Percentiles rank a stretch among this genome's conserved stretches.
Evolutionary conservation across 2,888 invertebrate genomes (phyloP).

Genomic region (Dexiosoma caninum): DNA sequence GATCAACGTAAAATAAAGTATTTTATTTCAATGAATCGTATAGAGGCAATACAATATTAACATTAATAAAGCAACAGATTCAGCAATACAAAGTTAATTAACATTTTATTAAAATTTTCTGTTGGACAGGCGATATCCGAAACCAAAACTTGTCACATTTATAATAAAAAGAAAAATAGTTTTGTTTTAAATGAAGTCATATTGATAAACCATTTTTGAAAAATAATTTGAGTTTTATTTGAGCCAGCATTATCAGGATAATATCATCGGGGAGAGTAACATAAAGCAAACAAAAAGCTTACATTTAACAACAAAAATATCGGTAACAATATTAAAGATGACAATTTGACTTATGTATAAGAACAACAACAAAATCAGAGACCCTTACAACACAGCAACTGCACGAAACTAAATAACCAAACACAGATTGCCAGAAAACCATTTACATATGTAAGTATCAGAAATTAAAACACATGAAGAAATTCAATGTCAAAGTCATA

Average conservation of each 20-base stretch:
- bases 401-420: constrained; percentile 50
- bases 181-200: constrained; percentile 48
- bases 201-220: constrained; percentile 62
- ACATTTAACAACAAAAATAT: constrained; percentile 52
- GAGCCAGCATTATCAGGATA: constrained; percentile 60
- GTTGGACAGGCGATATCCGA: background rate
- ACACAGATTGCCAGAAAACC: constrained; percentile 14
- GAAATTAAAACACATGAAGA: constrained; percentile 39
- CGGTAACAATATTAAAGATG: constrained; percentile 16
- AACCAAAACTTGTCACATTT: background rate
- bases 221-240: constrained; percentile 64
- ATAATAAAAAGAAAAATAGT: background rate
- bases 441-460: constrained; percentile 42
- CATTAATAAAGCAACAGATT: too few species aligned
- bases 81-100: too few species aligned
- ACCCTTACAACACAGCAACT: constrained; percentile 31
- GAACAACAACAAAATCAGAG: constrained; percentile 39
- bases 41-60: too few species aligned
- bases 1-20: too few species aligned
- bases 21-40: too few species aligned
- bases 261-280: constrained; percentile 63
- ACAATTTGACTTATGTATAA: constrained; percentile 20
- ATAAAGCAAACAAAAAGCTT: constrained; percentile 64
- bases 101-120: too few species aligned
- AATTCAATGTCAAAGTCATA: constrained; percentile 66